A percentile compares a stretch with the other conserved stretches of the same genome.
phyloP scores from a whole-genome alignment of 2,797 vertebrate genomes.

The Coilia nasus region DNA sequence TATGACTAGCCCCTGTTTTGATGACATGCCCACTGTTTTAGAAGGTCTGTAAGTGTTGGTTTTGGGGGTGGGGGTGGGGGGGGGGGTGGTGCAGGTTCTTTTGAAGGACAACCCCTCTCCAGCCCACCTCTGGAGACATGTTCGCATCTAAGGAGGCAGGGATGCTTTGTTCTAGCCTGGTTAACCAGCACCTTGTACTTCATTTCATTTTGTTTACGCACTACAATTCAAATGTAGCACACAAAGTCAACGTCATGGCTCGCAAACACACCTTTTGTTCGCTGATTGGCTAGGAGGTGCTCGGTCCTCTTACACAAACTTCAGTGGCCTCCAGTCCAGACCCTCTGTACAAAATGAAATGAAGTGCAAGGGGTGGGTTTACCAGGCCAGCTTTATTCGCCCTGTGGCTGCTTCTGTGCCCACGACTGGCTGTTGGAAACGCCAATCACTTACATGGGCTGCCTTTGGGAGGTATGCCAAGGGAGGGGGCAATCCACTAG shows the following conservation, averaged over 20 bases:
- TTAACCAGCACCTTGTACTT: no score
- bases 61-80: neutral
- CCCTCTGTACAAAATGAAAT: no score
- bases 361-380: no score
- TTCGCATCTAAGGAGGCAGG: neutral
- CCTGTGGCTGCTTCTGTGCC: neutral
- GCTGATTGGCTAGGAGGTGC: no score
- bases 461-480: neutral
- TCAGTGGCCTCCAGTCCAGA: no score
- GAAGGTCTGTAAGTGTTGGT: neutral
- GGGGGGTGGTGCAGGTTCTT: no score
- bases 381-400: neutral
- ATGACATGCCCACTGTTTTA: neutral
- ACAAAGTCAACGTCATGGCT: no score
- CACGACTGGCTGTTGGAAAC: neutral
- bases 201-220: no score
- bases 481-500: neutral
- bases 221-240: no score
- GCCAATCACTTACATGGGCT: neutral
- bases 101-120: neutral
- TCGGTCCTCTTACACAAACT: no score
- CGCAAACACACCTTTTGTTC: no score
- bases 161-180: neutral
- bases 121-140: neutral
- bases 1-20: neutral